Base-by-base conservation (phyloP, 2,888 invertebrate species). In the Spodoptera exigua region DNA sequence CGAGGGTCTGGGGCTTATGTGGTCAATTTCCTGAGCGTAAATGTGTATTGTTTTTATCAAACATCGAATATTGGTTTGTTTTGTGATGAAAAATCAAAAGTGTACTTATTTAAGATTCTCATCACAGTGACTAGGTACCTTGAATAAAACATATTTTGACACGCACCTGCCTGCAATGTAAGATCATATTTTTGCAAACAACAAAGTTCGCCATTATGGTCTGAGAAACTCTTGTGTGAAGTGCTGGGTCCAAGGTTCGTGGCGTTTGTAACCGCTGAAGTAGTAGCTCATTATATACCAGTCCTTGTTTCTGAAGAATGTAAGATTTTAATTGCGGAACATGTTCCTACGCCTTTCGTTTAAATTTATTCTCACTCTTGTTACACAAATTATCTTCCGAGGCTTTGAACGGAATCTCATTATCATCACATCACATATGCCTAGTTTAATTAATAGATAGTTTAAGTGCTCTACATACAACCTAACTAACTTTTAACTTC, bases 1-100 rank as follows among this genome's bases (percentile, higher is more conserved):
- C 70, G 56, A 65, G 77, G 75, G 77, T 70, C 48, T 52, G 13
- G 21, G 56, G 59, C 61, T 56, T 59, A 66, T 62, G 63, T 58
- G 58, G 61, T 45, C 27, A 63, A 66, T 57, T 58, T 36, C 63
- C 44, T 54, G 36, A 54, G 58, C 49, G 48, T 52, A 45, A 59
- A 59, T 52, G 52, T 59, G 36, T 59, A 41, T 58, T 57, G 53
- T 58, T 52, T 27, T 53, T 48, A 66, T 59, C 35, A 66, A 66
- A 59, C 47, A 55, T 21, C 18, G 27, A 2, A 7, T 32, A 36
- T 41, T 48, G 34, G 35, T 55, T 45, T 65, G 16, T 53, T 58
- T 58, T 58, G 46, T 55, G 17, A 45, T 48, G 40, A 59, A 59
- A 46, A 34, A 47, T 41, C 61, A 41, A 7, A 43, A 37, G 17